A percentile compares a stretch with the other conserved stretches of the same genome.
phyloP scores from a whole-genome alignment of 2,113 vertebrate genomes.

The Ardeotis arabs region DNA sequence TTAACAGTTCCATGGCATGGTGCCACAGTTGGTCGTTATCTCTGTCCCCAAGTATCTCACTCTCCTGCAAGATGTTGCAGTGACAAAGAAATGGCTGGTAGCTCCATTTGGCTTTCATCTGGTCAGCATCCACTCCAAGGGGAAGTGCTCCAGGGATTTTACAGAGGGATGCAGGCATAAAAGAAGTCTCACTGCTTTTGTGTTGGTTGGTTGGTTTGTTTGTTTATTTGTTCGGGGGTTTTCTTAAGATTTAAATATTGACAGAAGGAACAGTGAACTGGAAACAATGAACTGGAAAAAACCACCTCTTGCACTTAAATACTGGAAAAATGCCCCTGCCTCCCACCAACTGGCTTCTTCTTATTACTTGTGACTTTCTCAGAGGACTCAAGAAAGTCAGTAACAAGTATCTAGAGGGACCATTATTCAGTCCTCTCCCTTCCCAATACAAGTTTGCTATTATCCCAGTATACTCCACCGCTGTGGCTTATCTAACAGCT shows the following conservation, averaged over 20 bases:
- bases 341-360: neutral
- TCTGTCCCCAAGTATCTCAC: neutral
- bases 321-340: neutral
- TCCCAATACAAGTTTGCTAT: neutral
- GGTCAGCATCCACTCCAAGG: neutral
- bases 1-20: constrained; percentile 40
- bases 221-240: neutral
- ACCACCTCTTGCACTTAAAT: neutral
- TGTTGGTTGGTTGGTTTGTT: neutral
- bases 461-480: neutral
- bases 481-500: too few relatives aligned
- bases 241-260: neutral
- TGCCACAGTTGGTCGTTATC: constrained; percentile 24
- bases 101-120: neutral
- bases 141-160: neutral
- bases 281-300: neutral
- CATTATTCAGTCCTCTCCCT: neutral
- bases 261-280: neutral
- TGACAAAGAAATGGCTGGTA: neutral
- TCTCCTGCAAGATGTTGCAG: neutral
- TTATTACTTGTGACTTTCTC: neutral
- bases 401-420: neutral
- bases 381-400: neutral
- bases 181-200: neutral
- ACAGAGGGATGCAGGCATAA: fast-evolving